These are phyloP conservation scores for Cephus nigrinus DNA, from an alignment of 2,888 invertebrate genomes.

Conservation along the genomic window DNA sequence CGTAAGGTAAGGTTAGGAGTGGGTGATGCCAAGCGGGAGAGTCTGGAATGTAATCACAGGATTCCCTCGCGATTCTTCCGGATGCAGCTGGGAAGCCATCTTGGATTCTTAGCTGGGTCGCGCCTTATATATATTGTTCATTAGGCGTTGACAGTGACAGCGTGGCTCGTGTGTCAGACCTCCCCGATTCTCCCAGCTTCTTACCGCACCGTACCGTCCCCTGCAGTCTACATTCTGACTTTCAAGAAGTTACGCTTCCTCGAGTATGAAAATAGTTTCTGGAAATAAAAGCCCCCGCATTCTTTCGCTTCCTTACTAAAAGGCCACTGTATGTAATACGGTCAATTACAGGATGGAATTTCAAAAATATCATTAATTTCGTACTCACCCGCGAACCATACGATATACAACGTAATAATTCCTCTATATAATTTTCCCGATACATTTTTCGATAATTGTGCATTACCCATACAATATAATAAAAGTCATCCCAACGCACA, in stretches of 20 bases:
- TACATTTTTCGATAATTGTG: background rate
- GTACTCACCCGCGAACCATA: background rate
- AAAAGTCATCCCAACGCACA: background rate
- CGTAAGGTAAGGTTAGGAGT: background rate
- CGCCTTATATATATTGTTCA: conserved; percentile 56
- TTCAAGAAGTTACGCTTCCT: background rate
- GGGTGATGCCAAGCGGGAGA: conserved; percentile 19
- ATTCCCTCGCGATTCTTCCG: conserved; percentile 63
- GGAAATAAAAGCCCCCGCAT: background rate
- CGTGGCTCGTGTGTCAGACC: conserved; percentile 30
- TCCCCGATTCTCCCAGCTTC: background rate
- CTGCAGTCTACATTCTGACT: conserved; percentile 11
- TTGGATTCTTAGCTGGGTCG: conserved; percentile 62
- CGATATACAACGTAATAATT: background rate
- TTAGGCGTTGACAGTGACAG: conserved; percentile 57
- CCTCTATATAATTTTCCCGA: background rate
- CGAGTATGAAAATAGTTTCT: background rate
- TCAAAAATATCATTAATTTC: background rate
- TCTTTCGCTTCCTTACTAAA: background rate
- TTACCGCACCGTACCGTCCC: background rate
- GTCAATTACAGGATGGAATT: background rate
- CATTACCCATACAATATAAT: background rate
- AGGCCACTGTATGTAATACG: background rate
- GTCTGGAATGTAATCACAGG: conserved; percentile 65
- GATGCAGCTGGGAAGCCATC: conserved; percentile 57